Base-by-base conservation (phyloP, 2,888 invertebrate genomes). In the Sussaba pulchella region DNA sequence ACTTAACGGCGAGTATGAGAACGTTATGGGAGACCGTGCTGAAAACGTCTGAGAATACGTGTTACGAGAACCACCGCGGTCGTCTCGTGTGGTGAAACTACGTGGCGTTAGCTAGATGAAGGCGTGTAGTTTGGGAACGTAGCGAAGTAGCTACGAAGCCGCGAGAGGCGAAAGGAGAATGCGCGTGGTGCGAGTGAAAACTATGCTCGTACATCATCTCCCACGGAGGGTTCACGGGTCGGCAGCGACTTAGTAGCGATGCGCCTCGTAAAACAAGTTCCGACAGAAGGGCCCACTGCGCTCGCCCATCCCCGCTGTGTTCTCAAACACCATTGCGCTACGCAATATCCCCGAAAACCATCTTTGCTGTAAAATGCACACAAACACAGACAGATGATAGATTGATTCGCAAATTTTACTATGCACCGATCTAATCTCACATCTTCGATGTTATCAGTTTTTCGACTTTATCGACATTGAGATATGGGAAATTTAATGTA, bases 151-250 rank as follows among this genome's bases (percentile, higher is more conserved):
- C 43, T 43, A 77, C 39, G 45, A 67, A 50, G 57, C 41, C 45
- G 31, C 9, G 50, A 45, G 39, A 26, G 61, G 41, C 5, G 24
- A 36, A 67, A 61, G 43, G 61, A 63, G 82, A 50, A 73, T 64
- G 59, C 64, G 71, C 76, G 81, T 81, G 79, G 63, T 63, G 63
- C 64, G 72, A 84, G 85, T 84, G 87, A 87, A 87, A 88, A 88
- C 87, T 88, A 88, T 86, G 85, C 86, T 87, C 88, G 83, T 88
- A 88, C 83, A 87, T 88, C 88, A 88, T 88, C 84, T 80, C 75
- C 79, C 82, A 77, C 77, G 43, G 31, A 77, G 82, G 83, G 86
- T 87, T 81, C 87, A 81, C 82, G 85, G 88, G 87, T 87, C 88
- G 85, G 84, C 85, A 84, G 87, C 85, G 88, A 88, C 88, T 88